phyloP scores from a whole-genome alignment of 2,888 invertebrate species.

The Pollenia labialis region DNA sequence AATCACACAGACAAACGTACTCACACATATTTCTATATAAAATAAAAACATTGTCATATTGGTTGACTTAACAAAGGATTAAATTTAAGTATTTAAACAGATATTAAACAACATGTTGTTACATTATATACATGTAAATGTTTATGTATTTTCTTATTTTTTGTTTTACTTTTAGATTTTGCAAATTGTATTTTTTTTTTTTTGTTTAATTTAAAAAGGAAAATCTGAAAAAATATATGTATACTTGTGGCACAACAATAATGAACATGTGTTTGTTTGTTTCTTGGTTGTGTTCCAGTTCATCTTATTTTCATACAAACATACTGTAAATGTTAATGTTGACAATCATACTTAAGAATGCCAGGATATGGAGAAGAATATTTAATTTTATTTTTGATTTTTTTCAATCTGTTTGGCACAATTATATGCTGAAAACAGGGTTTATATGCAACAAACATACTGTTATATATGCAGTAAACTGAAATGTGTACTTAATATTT shows the following conservation, averaged over 20 bases:
- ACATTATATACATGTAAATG: background rate
- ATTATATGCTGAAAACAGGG: slow-evolving; percentile 38
- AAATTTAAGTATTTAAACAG: slow-evolving; percentile 66
- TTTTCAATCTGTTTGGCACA: slow-evolving; percentile 50
- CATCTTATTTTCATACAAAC: slow-evolving; percentile 8
- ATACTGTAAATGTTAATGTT: slow-evolving; percentile 45
- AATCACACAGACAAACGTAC: background rate
- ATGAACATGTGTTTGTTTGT: slow-evolving; percentile 6
- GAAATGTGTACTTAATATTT: too few relatives aligned
- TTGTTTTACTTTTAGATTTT: slow-evolving; percentile 16
- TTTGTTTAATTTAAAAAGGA: slow-evolving; percentile 20
- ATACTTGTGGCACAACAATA: background rate
- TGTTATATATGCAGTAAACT: background rate
- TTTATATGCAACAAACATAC: background rate
- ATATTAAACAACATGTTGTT: slow-evolving; percentile 62
- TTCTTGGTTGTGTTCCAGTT: background rate
- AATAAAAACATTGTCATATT: slow-evolving; percentile 51
- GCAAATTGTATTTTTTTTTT: background rate
- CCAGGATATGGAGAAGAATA: slow-evolving; percentile 63
- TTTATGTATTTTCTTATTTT: background rate
- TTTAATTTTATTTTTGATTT: slow-evolving; percentile 58
- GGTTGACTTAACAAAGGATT: slow-evolving; percentile 63
- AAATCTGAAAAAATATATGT: background rate
- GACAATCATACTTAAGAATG: slow-evolving; percentile 60
- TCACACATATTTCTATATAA: background rate